Percentiles rank a stretch among this genome's conserved stretches.
phyloP scores from a whole-genome alignment of 2,888 invertebrate species.

The Eristalis intricaria region DNA sequence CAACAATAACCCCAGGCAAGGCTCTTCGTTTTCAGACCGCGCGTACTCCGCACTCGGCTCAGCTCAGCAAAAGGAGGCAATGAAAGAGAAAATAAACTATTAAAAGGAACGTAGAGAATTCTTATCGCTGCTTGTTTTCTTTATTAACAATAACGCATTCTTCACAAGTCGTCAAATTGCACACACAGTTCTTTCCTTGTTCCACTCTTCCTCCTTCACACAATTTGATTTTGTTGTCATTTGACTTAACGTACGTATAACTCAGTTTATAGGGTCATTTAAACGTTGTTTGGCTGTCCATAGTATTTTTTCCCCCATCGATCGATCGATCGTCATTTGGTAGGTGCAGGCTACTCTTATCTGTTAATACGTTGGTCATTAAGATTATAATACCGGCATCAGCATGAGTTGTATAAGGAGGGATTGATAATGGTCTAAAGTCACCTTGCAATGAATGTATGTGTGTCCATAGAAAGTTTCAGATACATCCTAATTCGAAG shows the following conservation, averaged over 20 bases:
- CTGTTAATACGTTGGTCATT: not conserved
- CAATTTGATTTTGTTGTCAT: slow-evolving; percentile 22
- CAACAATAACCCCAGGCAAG: slow-evolving; percentile 20
- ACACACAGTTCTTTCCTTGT: slow-evolving; percentile 57
- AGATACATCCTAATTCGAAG: too few species aligned
- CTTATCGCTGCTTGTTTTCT: slow-evolving; percentile 54
- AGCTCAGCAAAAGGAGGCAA: slow-evolving; percentile 12
- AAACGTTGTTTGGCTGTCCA: slow-evolving; percentile 17
- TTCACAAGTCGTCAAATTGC: slow-evolving; percentile 63
- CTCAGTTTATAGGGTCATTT: slow-evolving; percentile 40
- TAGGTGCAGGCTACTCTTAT: not conserved
- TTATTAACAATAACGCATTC: slow-evolving; percentile 67
- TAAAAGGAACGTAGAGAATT: slow-evolving; percentile 47
- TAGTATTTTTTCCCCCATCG: not conserved
- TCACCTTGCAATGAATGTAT: too few species aligned
- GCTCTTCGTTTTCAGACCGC: slow-evolving; percentile 2
- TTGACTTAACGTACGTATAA: slow-evolving; percentile 26
- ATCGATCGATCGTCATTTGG: not conserved
- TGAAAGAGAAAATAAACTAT: slow-evolving; percentile 51
- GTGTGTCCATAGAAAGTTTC: too few species aligned
- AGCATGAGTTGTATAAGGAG: not conserved
- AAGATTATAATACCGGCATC: not conserved
- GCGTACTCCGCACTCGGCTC: not conserved
- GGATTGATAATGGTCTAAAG: not conserved
- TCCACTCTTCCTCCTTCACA: slow-evolving; percentile 32